Conservation (phyloP, 2,797 vertebrate species). For the Euphonia xanthogaster region DNA sequence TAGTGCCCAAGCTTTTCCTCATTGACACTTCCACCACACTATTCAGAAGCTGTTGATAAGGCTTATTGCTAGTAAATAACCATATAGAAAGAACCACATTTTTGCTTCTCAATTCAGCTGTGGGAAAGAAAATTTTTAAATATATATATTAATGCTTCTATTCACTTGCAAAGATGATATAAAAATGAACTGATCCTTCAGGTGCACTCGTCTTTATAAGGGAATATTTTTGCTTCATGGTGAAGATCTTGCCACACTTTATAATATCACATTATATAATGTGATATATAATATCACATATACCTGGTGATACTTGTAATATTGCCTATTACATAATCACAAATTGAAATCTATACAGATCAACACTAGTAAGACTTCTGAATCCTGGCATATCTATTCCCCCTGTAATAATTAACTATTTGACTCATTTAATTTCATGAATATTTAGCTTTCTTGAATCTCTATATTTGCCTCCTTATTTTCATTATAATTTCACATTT, state of each 20-base stretch:
- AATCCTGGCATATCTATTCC: background rate
- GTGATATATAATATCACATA: background rate
- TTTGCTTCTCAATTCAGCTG: background rate
- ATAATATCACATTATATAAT: background rate
- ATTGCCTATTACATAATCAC: background rate
- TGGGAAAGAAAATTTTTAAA: background rate
- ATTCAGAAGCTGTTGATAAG: background rate
- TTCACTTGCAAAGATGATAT: background rate
- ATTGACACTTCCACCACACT: background rate
- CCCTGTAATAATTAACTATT: background rate
- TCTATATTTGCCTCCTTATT: background rate
- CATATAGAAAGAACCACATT: background rate
- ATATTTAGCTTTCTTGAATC: background rate
- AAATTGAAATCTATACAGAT: background rate
- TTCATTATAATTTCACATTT: background rate
- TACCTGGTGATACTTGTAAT: background rate
- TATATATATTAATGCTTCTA: background rate
- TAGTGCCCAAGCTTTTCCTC: background rate
- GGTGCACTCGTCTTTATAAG: background rate
- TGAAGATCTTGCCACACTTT: background rate
- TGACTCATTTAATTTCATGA: background rate
- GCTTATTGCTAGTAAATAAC: background rate
- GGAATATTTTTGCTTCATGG: background rate
- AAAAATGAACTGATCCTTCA: background rate
- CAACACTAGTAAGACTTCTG: background rate